Evolutionary conservation across 2,113 vertebrate genomes (phyloP).

Genomic region (Rynchops niger): DNA sequence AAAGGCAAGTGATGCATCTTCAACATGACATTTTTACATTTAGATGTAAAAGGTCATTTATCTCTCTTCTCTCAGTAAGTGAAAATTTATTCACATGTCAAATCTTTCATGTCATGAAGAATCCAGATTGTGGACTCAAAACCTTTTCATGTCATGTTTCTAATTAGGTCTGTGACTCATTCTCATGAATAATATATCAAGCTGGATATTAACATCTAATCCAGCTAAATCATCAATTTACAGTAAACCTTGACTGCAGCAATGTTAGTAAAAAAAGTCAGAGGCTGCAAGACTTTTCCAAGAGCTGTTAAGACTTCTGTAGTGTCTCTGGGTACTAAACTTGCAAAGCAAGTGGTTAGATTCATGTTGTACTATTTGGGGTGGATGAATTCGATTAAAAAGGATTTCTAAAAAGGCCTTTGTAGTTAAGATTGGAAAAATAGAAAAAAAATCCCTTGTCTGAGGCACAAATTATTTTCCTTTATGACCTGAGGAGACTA

Average conservation of each 20-base stretch:
- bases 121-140: conserved; percentile 55
- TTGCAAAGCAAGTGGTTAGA: not conserved
- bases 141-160: conserved; percentile 58
- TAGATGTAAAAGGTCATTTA: conserved; percentile 53
- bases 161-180: conserved; percentile 64
- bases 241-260: conserved; percentile 21
- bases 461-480: not conserved
- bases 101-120: conserved; percentile 53
- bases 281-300: not conserved
- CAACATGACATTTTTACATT: not conserved
- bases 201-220: conserved; percentile 59
- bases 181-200: conserved; percentile 64
- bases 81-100: conserved; percentile 60
- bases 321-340: not conserved
- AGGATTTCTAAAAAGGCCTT: not conserved
- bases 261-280: conserved; percentile 23
- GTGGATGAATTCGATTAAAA: not conserved
- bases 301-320: conserved; percentile 42
- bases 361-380: not conserved
- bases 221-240: conserved; percentile 52
- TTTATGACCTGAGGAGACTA: not conserved
- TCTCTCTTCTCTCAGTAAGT: conserved; percentile 25
- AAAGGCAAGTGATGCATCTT: not conserved
- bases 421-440: not conserved
- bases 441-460: not conserved